phyloP scores from a whole-genome alignment of 2,113 vertebrate genomes.

The Podarcis raffonei region DNA sequence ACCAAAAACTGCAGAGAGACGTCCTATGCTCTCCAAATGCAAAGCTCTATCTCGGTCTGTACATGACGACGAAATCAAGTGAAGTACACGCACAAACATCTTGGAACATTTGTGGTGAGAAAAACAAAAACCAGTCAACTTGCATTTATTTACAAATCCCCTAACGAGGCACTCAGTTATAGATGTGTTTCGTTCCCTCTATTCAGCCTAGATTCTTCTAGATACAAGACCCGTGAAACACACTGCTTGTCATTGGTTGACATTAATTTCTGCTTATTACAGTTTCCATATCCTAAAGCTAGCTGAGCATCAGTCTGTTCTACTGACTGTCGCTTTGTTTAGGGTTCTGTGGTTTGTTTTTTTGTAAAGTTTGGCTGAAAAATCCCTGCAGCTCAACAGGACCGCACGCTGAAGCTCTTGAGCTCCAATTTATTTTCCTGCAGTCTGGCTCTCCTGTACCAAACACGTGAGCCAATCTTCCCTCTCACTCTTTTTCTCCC shows the following conservation, averaged over 20 bases:
- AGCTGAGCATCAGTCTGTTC: neutral
- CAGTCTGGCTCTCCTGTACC: neutral
- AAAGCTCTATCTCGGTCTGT: neutral
- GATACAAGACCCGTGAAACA: neutral
- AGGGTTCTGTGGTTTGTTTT: neutral
- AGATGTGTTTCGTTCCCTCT: neutral
- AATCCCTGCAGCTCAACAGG: neutral
- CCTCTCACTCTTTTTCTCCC: neutral
- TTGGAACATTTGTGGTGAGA: neutral
- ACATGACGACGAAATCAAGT: rapidly evolving
- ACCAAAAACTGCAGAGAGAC: neutral
- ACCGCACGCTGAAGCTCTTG: neutral
- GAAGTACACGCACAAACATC: neutral
- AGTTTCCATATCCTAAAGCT: constrained; percentile 8
- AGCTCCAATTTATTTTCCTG: constrained; percentile 16
- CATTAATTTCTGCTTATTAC: constrained; percentile 33
- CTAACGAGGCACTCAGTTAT: neutral
- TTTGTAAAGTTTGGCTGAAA: constrained; percentile 18
- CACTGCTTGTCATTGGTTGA: neutral
- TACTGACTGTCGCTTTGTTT: neutral
- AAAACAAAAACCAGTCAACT: neutral
- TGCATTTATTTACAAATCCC: neutral
- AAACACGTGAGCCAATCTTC: constrained; percentile 12
- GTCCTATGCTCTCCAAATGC: neutral
- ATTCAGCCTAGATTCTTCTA: neutral